Evolutionary conservation across 2,797 vertebrate species (phyloP).

Genomic region (Stomatorhinus walkeri): DNA sequence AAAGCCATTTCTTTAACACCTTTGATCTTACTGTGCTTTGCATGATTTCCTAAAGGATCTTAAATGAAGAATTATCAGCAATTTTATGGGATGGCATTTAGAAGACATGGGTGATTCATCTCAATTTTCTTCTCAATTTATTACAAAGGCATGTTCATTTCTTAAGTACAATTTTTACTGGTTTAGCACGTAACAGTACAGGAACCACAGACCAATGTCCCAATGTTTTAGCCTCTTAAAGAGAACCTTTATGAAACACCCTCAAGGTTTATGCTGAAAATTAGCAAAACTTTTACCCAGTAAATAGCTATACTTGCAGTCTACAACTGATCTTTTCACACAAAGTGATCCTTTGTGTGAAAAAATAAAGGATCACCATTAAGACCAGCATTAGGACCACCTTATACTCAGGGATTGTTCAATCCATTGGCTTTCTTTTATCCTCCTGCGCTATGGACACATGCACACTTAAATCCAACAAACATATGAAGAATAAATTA

Average conservation of each 20-base stretch:
- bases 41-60: not conserved
- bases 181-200: not conserved
- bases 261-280: not conserved
- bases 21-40: not conserved
- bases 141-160: conserved; percentile 12
- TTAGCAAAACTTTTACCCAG: not conserved
- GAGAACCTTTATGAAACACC: not conserved
- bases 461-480: not conserved
- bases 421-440: not conserved
- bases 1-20: not conserved
- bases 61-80: not conserved
- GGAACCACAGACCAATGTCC: not conserved
- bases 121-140: conserved; percentile 15
- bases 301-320: not conserved
- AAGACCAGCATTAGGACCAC: not conserved
- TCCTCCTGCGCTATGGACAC: not conserved
- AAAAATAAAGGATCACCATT: not conserved
- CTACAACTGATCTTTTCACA: not conserved
- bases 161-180: conserved; percentile 14
- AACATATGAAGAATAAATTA: not conserved
- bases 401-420: not conserved
- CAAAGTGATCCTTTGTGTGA: too few species aligned
- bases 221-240: not conserved
- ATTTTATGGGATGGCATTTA: not conserved
- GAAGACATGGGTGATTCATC: not conserved